These are phyloP conservation scores for Agrotis ipsilon DNA, from an alignment of 2,888 invertebrate species.

Conservation along the genomic window DNA sequence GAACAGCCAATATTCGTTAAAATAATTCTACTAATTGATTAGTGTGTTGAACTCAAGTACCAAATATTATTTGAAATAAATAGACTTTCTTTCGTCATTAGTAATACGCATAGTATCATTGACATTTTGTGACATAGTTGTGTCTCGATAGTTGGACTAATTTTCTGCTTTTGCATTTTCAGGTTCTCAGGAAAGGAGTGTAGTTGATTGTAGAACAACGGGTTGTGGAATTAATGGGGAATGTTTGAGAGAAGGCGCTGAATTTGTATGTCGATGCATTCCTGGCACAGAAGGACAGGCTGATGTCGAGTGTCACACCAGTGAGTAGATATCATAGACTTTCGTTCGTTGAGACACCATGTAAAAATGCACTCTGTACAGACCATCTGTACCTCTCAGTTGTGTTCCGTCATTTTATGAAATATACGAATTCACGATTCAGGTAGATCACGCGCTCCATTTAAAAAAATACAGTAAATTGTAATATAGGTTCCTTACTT, in stretches of 20 bases:
- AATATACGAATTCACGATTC: conserved; percentile 42
- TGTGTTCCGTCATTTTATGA: conserved; percentile 40
- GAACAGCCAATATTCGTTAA: too few relatives aligned
- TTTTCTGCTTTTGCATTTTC: conserved; percentile 41
- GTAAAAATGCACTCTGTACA: conserved; percentile 88
- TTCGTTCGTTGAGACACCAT: conserved; percentile 77
- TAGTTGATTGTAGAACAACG: conserved; percentile 95
- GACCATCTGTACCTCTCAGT: conserved; percentile 48
- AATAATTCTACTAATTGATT: too few relatives aligned
- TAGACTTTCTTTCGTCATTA: background rate
- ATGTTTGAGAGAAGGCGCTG: conserved; percentile 96
- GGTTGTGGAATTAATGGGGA: conserved; percentile 97
- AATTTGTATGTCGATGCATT: conserved; percentile 95
- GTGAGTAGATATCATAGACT: conserved; percentile 79
- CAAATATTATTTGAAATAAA: too few relatives aligned
- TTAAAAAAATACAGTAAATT: conserved; percentile 28
- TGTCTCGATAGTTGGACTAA: background rate
- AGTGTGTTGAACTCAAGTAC: too few relatives aligned
- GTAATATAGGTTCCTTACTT: conserved; percentile 45
- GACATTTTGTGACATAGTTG: background rate
- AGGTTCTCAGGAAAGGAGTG: conserved; percentile 92
- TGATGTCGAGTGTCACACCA: conserved; percentile 93
- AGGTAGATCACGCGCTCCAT: conserved; percentile 17
- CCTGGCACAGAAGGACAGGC: conserved; percentile 94
- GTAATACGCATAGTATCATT: too few relatives aligned